Base-by-base conservation (phyloP, 2,797 vertebrate genomes). In the Channa striata region DNA sequence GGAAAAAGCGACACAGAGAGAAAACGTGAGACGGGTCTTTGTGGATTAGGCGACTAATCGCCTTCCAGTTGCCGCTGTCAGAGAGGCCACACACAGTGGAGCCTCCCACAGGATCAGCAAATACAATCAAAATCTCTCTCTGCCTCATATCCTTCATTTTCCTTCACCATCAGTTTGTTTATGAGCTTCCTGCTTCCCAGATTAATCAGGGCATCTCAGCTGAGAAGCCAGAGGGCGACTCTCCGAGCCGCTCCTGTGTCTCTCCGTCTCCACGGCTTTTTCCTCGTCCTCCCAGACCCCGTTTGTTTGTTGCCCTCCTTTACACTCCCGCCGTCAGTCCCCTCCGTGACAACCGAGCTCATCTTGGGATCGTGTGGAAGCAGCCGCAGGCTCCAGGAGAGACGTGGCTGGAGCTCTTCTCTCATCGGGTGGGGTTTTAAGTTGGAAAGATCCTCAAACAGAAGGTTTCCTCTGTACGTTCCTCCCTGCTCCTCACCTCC, bases 161-260 rank as follows among this genome's bases (percentile, higher is more conserved):
- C 40, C 51, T 44, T 1, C 57, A 17, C 56, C 42, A 19, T 43
- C 43, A 56, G 23, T 39, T 73, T 61, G 14, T 77, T 63, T 74
- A 49, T 63, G 20, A 11, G 58, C 25, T 30, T 30, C 56, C 48
- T 10, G 37, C 77, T 73, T 78, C 80, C 76, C 46, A 75, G 72
- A 83, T 75, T 72, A 85, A 86, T 87, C 87, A 87, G 80, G 33
- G 57, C 67, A 83, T 87, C 76, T 80, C 50, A 40, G 70, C 70
- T 66, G 66, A 86, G 54, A 5, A 59, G 80, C 78, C 75, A 33
- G 60, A 63, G 58, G 80, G 68, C 30, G 56, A 69, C 65, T 67
- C 59, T 39, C 50, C 9, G 47, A 61, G 67, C 61, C 56, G 39
- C 68, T 51, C 62, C 65, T 43, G 46, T 16, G 49, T 46, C 34